Evolutionary conservation across 2,797 vertebrate species (phyloP).

Genomic region (Lepus oiostolus): DNA sequence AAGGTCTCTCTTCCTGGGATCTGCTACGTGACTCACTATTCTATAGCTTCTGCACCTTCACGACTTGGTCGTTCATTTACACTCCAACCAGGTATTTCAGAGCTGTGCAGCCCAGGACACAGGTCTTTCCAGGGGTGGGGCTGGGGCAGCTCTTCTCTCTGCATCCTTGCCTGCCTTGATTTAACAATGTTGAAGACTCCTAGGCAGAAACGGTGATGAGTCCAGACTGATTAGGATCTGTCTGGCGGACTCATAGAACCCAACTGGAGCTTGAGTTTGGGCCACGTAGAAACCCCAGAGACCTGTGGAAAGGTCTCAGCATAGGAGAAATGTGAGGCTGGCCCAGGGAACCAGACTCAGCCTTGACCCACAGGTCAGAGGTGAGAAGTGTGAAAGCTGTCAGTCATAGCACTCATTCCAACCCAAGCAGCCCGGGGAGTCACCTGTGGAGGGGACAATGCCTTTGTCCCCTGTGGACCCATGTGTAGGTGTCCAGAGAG

Average conservation of each 20-base stretch:
- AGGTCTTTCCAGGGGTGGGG: background rate
- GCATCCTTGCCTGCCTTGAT: background rate
- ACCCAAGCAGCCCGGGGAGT: background rate
- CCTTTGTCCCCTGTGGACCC: no score
- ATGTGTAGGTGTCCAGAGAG: background rate
- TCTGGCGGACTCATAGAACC: background rate
- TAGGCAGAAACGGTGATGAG: background rate
- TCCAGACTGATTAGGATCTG: background rate
- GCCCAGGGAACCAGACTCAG: background rate
- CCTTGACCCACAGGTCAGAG: background rate
- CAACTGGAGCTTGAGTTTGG: background rate
- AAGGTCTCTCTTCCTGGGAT: constrained; percentile 24
- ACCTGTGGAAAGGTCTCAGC: background rate
- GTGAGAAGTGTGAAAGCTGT: background rate
- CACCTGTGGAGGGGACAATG: background rate
- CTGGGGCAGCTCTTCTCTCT: background rate
- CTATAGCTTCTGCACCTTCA: background rate
- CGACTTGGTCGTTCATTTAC: background rate
- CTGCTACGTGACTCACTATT: background rate
- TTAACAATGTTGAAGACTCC: background rate
- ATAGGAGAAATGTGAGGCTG: background rate
- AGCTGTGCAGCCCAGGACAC: background rate
- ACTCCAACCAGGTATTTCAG: background rate
- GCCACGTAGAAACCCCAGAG: background rate
- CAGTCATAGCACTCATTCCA: background rate